phyloP scores from a whole-genome alignment of 2,113 vertebrate genomes.

The Rhinoderma darwinii region DNA sequence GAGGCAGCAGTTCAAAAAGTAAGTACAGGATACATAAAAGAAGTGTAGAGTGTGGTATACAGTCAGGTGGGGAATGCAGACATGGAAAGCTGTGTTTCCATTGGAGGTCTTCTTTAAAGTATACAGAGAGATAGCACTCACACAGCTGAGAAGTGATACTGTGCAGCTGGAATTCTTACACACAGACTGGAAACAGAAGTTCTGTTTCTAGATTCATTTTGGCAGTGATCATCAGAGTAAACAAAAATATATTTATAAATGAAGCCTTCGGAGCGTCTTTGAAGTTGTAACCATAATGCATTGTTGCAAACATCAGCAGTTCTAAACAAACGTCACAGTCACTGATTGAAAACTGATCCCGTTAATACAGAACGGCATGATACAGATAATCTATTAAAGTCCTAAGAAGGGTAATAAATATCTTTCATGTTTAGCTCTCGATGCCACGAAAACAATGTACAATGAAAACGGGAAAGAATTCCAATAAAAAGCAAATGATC shows the following conservation, averaged over 20 bases:
- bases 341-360: neutral
- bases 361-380: neutral
- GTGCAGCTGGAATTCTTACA: conserved; percentile 10
- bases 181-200: neutral
- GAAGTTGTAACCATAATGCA: neutral
- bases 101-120: too few species aligned
- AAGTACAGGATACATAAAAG: too few species aligned
- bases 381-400: neutral
- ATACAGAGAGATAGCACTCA: neutral
- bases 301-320: conserved; percentile 5
- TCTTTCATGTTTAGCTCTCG: neutral
- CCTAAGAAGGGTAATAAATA: neutral
- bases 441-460: neutral
- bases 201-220: neutral
- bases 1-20: too few species aligned
- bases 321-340: neutral
- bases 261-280: neutral
- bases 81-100: too few species aligned
- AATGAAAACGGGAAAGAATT: neutral
- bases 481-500: neutral
- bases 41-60: too few species aligned
- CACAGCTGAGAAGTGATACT: neutral
- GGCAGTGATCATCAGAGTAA: neutral
- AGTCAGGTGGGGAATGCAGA: too few species aligned
- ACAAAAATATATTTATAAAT: neutral